These are phyloP conservation scores for Latrodectus geometricus DNA, from an alignment of 1,140 invertebrate genomes.

Conservation along the genomic window DNA sequence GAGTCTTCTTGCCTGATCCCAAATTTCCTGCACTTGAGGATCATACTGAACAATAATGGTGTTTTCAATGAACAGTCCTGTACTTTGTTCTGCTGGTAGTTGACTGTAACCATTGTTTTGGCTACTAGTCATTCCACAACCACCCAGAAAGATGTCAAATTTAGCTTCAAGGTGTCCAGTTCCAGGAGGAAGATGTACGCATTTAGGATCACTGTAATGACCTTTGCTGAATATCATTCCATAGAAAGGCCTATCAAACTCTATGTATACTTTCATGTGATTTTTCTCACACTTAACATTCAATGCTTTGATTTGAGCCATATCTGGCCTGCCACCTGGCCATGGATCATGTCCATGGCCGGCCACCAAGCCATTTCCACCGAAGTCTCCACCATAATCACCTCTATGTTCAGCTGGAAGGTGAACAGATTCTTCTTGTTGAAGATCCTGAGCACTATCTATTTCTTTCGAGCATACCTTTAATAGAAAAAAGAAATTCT, in stretches of 20 bases:
- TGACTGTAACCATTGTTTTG: slow-evolving; percentile 83
- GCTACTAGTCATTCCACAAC: slow-evolving; percentile 64
- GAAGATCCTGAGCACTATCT: slow-evolving; percentile 65
- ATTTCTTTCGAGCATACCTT: slow-evolving; percentile 64
- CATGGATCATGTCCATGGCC: slow-evolving; percentile 59
- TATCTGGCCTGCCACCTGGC: slow-evolving; percentile 63
- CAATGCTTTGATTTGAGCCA: slow-evolving; percentile 67
- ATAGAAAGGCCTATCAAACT: slow-evolving; percentile 94
- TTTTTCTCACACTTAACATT: slow-evolving; percentile 97
- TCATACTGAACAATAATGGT: slow-evolving; percentile 96
- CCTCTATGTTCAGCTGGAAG: slow-evolving; percentile 65
- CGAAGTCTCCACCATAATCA: slow-evolving; percentile 37
- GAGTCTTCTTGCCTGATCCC: slow-evolving; percentile 81
- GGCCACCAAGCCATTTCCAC: slow-evolving; percentile 16
- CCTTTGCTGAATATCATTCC: slow-evolving; percentile 95
- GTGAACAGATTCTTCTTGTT: slow-evolving; percentile 63
- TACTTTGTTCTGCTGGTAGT: slow-evolving; percentile 76
- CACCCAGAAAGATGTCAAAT: slow-evolving; percentile 89
- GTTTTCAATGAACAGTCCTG: slow-evolving; percentile 87
- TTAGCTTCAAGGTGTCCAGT: slow-evolving; percentile 89
- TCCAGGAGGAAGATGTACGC: slow-evolving; percentile 89
- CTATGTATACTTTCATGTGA: slow-evolving; percentile 86
- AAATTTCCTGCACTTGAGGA: slow-evolving; percentile 91
- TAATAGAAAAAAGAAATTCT: slow-evolving; percentile 7
- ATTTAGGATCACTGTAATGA: slow-evolving; percentile 87